Evolutionary conservation across 2,113 vertebrate genomes (phyloP).

Genomic region (Eleginops maclovinus): DNA sequence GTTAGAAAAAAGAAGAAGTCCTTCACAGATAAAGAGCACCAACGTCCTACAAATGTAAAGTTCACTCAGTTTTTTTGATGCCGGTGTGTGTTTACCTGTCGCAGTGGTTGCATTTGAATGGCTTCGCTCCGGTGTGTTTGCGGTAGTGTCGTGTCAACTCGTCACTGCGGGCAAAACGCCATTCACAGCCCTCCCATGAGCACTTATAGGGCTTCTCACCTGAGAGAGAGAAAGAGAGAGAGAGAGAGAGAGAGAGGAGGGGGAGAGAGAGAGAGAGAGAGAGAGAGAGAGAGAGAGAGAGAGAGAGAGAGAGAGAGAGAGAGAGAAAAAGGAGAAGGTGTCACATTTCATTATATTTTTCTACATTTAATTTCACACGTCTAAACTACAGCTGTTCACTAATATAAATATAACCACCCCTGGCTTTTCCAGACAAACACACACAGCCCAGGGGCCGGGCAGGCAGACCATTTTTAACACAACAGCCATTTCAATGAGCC

Average conservation of each 20-base stretch:
- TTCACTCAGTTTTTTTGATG: background rate
- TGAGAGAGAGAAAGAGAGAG: conserved; percentile 37
- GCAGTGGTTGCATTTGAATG: conserved; percentile 98
- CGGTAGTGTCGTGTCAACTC: conserved; percentile 97
- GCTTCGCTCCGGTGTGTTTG: conserved; percentile 97
- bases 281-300: background rate
- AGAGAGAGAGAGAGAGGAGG: conserved; percentile 27
- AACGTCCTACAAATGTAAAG: background rate
- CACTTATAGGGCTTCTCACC: conserved; percentile 94
- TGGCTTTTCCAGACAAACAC: conserved; percentile 34
- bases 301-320: conserved; percentile 1
- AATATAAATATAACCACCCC: conserved; percentile 59
- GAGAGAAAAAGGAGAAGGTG: conserved; percentile 8
- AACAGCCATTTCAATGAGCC: conserved; percentile 74
- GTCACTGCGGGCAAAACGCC: conserved; percentile 96
- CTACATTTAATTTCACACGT: conserved; percentile 64
- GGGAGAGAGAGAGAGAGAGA: conserved; percentile 9
- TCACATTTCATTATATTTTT: conserved; percentile 64
- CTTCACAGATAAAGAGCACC: background rate
- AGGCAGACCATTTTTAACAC: conserved; percentile 58
- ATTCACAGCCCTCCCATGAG: conserved; percentile 96
- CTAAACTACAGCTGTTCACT: conserved; percentile 67
- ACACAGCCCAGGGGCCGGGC: conserved; percentile 37
- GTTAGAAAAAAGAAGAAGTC: background rate
- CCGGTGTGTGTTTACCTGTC: conserved; percentile 86